Evolutionary conservation across 2,888 invertebrate genomes (phyloP), one percentile per base, ranked within the genome.

Genomic region (Pilophorus perplexus): DNA sequence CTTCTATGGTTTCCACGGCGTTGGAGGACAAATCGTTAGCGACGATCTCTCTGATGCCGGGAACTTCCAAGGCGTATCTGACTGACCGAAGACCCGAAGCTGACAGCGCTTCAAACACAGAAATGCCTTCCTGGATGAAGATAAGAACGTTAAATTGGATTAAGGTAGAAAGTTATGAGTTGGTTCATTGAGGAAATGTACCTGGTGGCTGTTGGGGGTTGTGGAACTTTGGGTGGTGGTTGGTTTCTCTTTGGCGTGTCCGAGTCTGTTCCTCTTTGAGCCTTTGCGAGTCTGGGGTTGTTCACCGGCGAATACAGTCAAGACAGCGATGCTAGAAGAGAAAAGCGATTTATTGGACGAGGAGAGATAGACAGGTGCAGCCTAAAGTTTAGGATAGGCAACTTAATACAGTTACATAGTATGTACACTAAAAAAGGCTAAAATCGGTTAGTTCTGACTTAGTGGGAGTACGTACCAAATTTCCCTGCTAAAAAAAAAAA

Each of bases 31-130:
- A 82, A 76, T 99, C 97, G 79, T 97, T 98, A 0, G 95, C 93
- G n/a, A 92, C 76, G 14, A 98, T 86, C 75, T 85, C 82, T 42
- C 83, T 85, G 0, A 94, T 78, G n/a, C 87, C 87, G 0, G 86
- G 84, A 12, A 98, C 82, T 83, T 99, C 99, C 75, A 93, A 89
- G 0, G 97, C 97, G 79, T 98, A 99, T 16, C 99, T 85, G 72
- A 99, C 90, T 68, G 98, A 95, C 40, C 99, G 82, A 37, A 99
- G 79, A 0, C 99, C 99, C 10, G 96, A 94, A 0, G 99, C 99
- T 18, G 98, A 90, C 38, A 99, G 78, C 0, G 96, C 98, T 80
- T 99, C 98, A 64, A 99, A 79, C 72, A 99, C 86, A 64, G 81
- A 79, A 42, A 89, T 78, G 6, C 85, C 84, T 67, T 82, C 74